Evolutionary conservation across 1,140 invertebrate genomes (phyloP), one percentile per base, ranked within the genome.

Genomic region (Ditylenchus dipsaci): DNA sequence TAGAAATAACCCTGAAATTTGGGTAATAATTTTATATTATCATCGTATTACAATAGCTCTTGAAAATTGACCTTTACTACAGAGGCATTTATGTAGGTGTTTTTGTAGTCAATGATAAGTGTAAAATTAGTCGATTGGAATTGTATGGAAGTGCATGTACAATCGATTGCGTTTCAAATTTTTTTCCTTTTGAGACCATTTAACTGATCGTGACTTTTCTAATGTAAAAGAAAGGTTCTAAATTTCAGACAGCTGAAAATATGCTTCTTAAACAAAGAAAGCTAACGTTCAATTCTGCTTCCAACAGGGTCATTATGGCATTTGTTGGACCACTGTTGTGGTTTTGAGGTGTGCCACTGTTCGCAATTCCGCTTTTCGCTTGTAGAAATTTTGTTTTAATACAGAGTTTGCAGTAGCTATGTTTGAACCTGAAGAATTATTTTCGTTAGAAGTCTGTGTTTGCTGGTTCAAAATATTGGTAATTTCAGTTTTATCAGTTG

Each of bases 1-100:
- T 77, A 76, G 61, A 82, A 82, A 53, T 82, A 78, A 13, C 80
- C 80, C 75, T 78, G 30, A n/a, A n/a, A n/a, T n/a, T n/a, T n/a
- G n/a, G n/a, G n/a, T n/a, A n/a, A n/a, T n/a, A n/a, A n/a, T n/a
- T n/a, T n/a, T n/a, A n/a, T n/a, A n/a, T n/a, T n/a, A n/a, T n/a
- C n/a, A n/a, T n/a, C n/a, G n/a, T n/a, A n/a, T n/a, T n/a, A n/a
- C n/a, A n/a, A n/a, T n/a, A n/a, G n/a, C n/a, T n/a, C n/a, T n/a
- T n/a, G n/a, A n/a, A n/a, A n/a, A n/a, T n/a, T n/a, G n/a, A 77
- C 74, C 63, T 80, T 79, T 23, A 78, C 58, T 1, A 63, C 23
- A 9, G 76, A 76, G 13, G 78, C 78, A 65, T 82, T 82, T 42
- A 83, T 81, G 49, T 82, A 82, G 15, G 74, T 68, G 26, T 78